Evolutionary conservation across 2,797 vertebrate genomes (phyloP), one percentile per base, ranked within the genome.

Genomic region (Sciurus vulgaris): DNA sequence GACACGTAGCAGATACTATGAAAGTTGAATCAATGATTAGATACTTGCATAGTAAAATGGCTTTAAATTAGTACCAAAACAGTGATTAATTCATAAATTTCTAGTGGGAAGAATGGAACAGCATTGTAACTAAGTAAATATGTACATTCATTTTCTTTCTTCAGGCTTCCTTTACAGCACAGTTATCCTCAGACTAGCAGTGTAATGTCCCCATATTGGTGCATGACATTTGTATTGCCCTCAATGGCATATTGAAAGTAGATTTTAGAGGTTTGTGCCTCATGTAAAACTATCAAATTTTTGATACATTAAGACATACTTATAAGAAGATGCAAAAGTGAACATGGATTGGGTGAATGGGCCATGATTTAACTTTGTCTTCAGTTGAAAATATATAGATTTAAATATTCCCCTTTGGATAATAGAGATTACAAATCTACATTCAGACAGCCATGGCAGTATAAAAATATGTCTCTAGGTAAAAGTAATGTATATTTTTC

Each of bases 391-490:
- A 90, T 41, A 7, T 54, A 38, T 74, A 44, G 4, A 28, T 79
- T 87, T 76, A 95, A 82, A 44, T 94, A 17, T 59, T 95, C 84
- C 11, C 4, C 20, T 79, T 69, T 61, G 49, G 30, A n/a, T 73
- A 91, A n/a, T 30, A 91, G 14, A 91, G 82, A 86, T 93, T 44
- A 11, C 56, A 93, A 85, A 54, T 86, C 20, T 86, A 33, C 4
- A 87, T 47, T 69, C 41, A 83, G 59, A 72, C 24, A 74, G 74
- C 14, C 78, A n/a, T 69, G 33, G 13, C 84, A 79, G 35, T 18
- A 44, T 81, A 85, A 63, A 2, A 81, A 59, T 61, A 76, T 54
- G 15, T 59, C 10, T 77, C 56, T 83, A 15, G 41, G 78, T 86
- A 67, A 89, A 96, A 84, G 38, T 59, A 41, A 13, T 54, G 51